Evolutionary conservation across 1,140 invertebrate species (phyloP), one percentile per base, ranked within the genome.

Genomic region (Zelostemma sp.): DNA sequence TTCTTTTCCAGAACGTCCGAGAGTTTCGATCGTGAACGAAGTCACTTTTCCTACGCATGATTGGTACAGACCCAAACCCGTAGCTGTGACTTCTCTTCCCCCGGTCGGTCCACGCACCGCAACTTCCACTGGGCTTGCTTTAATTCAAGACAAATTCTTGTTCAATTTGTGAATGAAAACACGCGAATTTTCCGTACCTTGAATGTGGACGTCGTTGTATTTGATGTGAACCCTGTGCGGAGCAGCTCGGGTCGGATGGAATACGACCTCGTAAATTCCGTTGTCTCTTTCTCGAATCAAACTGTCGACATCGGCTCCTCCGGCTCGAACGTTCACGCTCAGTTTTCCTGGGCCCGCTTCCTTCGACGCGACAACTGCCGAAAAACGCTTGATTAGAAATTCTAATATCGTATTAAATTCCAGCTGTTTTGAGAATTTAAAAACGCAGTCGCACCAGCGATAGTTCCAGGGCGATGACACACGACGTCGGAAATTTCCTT

Each of bases 101-200:
- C 97, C 97, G 86, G 99, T 99, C 14, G 98, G 98, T 54, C 98
- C 97, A 71, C 97, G 88, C 21, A 99, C 97, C 59, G 97, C 89
- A 21, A 99, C 97, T 1, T 97, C 99, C 4, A 98, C 85, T 74
- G 98, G 97, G 1, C 97, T 97, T 88, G 66, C 89, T 89, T 25
- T 25, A 25, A 25, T 25, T 25, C 21, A 25, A 25, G 21, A 8
- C 21, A 8, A 25, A 4, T 25, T 8, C 21, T 25, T 25, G 3
- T 25, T 8, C 3, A 25, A 8, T 25, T 8, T 25, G n/a, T n/a
- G n/a, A n/a, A n/a, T n/a, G n/a, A n/a, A n/a, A n/a, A n/a, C n/a
- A n/a, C n/a, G n/a, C n/a, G n/a, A n/a, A n/a, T n/a, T n/a, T 28
- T 28, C 25, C 25, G 14, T 75, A 84, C 79, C 83, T 76, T 79